A percentile compares a stretch with the other conserved stretches of the same genome.
Evolutionary conservation across 2,888 invertebrate genomes (phyloP).

Genomic region (Pachycephus smyrnensis): DNA sequence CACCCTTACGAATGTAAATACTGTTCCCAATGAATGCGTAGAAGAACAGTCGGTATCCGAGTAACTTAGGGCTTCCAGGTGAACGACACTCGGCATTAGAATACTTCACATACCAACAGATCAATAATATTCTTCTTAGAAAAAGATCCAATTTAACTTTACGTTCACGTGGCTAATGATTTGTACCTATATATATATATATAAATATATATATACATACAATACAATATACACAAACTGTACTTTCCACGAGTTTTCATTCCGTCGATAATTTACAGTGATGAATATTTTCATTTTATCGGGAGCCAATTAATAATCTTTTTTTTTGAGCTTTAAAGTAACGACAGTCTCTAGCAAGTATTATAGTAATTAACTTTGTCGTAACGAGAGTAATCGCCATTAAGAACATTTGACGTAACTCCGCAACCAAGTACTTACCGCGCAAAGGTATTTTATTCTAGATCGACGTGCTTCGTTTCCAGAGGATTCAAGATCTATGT

Average conservation of each 20-base stretch:
- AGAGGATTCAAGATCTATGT: neutral
- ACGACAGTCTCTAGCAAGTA: neutral
- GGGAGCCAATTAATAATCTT: neutral
- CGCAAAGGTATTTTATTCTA: neutral
- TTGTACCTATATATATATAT: too few species aligned
- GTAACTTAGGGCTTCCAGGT: constrained; percentile 11
- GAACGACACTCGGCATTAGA: constrained; percentile 1
- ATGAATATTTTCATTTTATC: neutral
- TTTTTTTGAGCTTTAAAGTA: neutral
- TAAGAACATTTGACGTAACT: too few species aligned
- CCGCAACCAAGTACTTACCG: neutral
- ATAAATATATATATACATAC: too few species aligned
- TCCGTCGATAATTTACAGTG: too few species aligned
- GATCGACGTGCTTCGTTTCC: neutral
- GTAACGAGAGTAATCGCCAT: neutral
- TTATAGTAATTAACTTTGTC: neutral
- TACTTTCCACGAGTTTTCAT: too few species aligned
- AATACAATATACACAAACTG: too few species aligned
- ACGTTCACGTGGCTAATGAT: neutral
- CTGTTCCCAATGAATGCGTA: neutral
- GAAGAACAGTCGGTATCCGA: constrained; percentile 6
- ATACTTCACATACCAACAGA: neutral
- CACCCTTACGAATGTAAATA: neutral
- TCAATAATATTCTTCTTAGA: neutral
- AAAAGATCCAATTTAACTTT: neutral